Evolutionary conservation across 2,797 vertebrate genomes (phyloP).

Genomic region (Pterois miles): DNA sequence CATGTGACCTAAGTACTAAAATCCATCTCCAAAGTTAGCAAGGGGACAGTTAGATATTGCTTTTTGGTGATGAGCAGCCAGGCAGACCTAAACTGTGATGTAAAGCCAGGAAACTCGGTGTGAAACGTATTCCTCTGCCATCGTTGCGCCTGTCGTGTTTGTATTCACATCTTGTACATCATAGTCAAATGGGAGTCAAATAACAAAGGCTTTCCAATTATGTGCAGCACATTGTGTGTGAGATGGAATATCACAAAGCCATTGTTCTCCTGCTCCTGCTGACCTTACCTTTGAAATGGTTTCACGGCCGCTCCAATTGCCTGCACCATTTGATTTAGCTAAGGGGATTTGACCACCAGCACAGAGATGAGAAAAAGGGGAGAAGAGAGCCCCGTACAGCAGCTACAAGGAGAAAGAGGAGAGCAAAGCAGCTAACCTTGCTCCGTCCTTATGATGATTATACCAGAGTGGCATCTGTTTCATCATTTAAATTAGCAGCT

Average conservation of each 20-base stretch:
- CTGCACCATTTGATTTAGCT: slow-evolving; percentile 82
- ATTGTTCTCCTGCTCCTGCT: slow-evolving; percentile 79
- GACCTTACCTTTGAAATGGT: slow-evolving; percentile 83
- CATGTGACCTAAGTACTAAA: slow-evolving; percentile 27
- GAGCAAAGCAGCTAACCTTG: slow-evolving; percentile 65
- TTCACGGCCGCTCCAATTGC: slow-evolving; percentile 79
- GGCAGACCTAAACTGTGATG: slow-evolving; percentile 68
- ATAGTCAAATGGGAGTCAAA: slow-evolving; percentile 85
- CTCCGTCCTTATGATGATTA: slow-evolving; percentile 56
- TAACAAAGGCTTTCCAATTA: slow-evolving; percentile 86
- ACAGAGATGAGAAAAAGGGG: slow-evolving; percentile 68
- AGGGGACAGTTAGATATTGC: slow-evolving; percentile 60
- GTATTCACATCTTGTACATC: slow-evolving; percentile 83
- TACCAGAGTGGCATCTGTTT: slow-evolving; percentile 60
- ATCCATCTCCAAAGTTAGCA: slow-evolving; percentile 49
- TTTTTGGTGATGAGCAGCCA: slow-evolving; percentile 56
- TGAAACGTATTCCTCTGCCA: slow-evolving; percentile 66
- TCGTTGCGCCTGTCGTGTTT: slow-evolving; percentile 76
- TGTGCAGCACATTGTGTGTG: slow-evolving; percentile 75
- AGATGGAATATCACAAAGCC: slow-evolving; percentile 82
- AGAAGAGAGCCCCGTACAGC: slow-evolving; percentile 39
- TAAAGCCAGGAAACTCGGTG: slow-evolving; percentile 73
- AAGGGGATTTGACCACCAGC: slow-evolving; percentile 82
- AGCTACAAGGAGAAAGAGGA: slow-evolving; percentile 55
- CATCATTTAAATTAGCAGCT: slow-evolving; percentile 47